Evolutionary conservation across 2,888 invertebrate species (phyloP).

Genomic region (Sminthurides aquaticus): DNA sequence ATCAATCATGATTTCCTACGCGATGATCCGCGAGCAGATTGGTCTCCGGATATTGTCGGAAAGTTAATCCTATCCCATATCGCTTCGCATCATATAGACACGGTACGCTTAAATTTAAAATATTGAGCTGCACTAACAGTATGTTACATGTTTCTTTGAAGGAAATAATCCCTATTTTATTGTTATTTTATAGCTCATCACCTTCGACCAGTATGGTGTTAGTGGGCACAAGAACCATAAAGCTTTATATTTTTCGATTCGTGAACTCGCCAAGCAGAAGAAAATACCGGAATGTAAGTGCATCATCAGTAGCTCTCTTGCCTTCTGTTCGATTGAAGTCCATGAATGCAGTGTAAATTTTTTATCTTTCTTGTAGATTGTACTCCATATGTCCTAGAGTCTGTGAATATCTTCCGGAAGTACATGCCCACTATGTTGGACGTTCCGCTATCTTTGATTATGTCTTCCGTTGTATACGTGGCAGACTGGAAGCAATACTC

Average conservation of each 20-base stretch:
- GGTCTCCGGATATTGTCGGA: conserved; percentile 57
- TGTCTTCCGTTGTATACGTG: conserved; percentile 30
- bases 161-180: not conserved
- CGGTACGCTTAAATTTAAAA: conserved; percentile 48
- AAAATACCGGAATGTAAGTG: conserved; percentile 45
- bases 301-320: too few species aligned
- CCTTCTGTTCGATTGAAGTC: conserved; percentile 51
- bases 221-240: conserved; percentile 89
- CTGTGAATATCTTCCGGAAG: conserved; percentile 76
- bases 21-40: conserved; percentile 68
- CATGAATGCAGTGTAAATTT: conserved; percentile 49
- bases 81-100: conserved; percentile 68
- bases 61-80: conserved; percentile 58
- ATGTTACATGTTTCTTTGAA: too few species aligned
- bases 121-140: too few species aligned
- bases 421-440: conserved; percentile 71
- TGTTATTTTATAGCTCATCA: conserved; percentile 55
- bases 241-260: conserved; percentile 72
- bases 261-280: conserved; percentile 58
- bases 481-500: conserved; percentile 27
- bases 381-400: conserved; percentile 72
- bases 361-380: conserved; percentile 74
- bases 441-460: conserved; percentile 67
- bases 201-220: conserved; percentile 89
- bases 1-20: conserved; percentile 54